Percentiles rank a stretch among this genome's conserved stretches.
phyloP scores from a whole-genome alignment of 2,888 invertebrate genomes.

The Oithona nana region DNA sequence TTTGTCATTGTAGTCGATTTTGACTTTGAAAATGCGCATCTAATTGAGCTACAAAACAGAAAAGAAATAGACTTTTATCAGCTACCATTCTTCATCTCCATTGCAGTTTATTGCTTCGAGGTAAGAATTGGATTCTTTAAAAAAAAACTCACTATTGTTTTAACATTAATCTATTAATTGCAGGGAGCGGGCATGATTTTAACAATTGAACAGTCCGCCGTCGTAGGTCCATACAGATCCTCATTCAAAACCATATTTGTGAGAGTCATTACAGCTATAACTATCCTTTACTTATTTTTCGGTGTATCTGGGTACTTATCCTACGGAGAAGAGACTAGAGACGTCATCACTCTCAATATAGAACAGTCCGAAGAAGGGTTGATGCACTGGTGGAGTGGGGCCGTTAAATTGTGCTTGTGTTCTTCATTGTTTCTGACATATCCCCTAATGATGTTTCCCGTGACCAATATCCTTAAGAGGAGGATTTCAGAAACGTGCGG shows the following conservation, averaged over 20 bases:
- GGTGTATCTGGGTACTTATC: conserved; percentile 30
- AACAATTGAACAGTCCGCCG: conserved; percentile 28
- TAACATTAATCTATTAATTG: too few relatives aligned
- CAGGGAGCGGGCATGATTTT: conserved; percentile 32
- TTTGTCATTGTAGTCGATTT: conserved; percentile 33
- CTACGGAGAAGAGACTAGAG: conserved; percentile 27
- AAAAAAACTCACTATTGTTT: neutral
- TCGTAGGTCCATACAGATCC: conserved; percentile 26
- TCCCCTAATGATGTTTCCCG: conserved; percentile 27
- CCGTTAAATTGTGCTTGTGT: conserved; percentile 31
- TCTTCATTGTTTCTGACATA: conserved; percentile 32
- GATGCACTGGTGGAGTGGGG: too few relatives aligned
- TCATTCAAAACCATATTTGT: conserved; percentile 29
- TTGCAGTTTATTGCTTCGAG: conserved; percentile 32
- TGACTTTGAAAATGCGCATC: conserved; percentile 30
- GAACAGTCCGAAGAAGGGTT: conserved; percentile 29
- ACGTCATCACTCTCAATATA: conserved; percentile 31
- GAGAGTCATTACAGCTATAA: conserved; percentile 27
- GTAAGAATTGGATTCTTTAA: conserved; percentile 19
- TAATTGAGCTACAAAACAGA: conserved; percentile 25
- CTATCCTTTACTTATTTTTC: conserved; percentile 29
- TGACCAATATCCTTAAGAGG: conserved; percentile 22
- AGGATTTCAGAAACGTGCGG: neutral
- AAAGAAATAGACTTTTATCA: conserved; percentile 28
- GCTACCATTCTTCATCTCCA: conserved; percentile 30